Base-by-base conservation (phyloP, 2,113 vertebrate genomes). In the Gavialis gangeticus region DNA sequence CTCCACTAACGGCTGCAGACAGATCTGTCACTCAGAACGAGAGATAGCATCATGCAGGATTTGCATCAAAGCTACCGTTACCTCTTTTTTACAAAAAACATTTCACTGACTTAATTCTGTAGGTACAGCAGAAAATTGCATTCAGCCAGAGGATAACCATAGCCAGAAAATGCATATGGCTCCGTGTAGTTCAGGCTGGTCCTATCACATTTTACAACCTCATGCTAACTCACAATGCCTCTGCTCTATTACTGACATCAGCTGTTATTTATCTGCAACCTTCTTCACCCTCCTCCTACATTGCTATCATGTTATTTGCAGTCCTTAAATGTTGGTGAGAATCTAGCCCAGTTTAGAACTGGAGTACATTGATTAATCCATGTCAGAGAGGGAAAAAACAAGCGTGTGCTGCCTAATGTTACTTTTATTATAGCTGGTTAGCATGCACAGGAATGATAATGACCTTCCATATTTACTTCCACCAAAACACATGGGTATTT, bases 161-260 rank as follows among this genome's bases (percentile, higher is more conserved):
- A 66, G 92, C 85, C 84, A 90, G 91, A 66, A 87, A 96, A 94
- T 77, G 91, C 92, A 91, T 78, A 25, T 67, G 77, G 89, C 62
- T 94, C 85, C 93, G 95, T 95, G 82, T 80, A 87, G n/a, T 88
- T 95, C 92, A 93, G 92, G 97, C 79, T 67, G 54, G 91, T 91
- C 87, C 89, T 87, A 92, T 95, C 91, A 92, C 82, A 88, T 93
- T 96, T 90, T 95, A 95, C 94, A 91, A 81, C 91, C 85, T 91
- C 3, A 4, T 57, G 67, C 75, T 92, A 92, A 89, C 79, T 89
- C 87, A 77, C 90, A 82, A 92, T 88, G 69, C 79, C 66, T 91
- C 64, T 76, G 91, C 64, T 89, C 79, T 78, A 2, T 64, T 84
- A 79, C 85, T 83, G 66, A 63, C 82, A 58, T 88, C 19, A 18